A percentile compares a stretch with the other conserved stretches of the same genome.
These are phyloP conservation scores for Ennomos quercinarius DNA, from an alignment of 2,888 invertebrate genomes.

Conservation along the genomic window DNA sequence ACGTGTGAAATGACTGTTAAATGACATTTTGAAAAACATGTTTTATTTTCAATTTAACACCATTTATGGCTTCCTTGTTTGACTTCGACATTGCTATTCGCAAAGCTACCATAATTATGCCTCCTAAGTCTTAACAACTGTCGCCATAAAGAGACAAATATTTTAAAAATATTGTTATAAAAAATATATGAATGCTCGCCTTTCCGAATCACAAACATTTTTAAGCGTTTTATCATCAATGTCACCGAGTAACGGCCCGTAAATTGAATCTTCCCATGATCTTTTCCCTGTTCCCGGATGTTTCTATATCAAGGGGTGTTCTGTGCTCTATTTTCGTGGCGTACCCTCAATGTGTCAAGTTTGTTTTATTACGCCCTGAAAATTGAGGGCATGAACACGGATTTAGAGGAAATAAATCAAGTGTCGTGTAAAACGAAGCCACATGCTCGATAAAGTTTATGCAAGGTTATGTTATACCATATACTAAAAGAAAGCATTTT, in stretches of 20 bases:
- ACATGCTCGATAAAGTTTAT: conserved; percentile 7
- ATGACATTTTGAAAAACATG: too few relatives aligned
- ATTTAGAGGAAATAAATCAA: conserved; percentile 22
- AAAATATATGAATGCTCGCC: too few relatives aligned
- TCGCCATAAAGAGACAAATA: too few relatives aligned
- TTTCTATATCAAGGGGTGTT: conserved; percentile 14
- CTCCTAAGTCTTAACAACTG: too few relatives aligned
- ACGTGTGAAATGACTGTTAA: too few relatives aligned
- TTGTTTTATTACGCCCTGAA: conserved; percentile 23
- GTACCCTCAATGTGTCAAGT: conserved; percentile 20
- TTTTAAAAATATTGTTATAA: too few relatives aligned
- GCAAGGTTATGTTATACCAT: too few relatives aligned
- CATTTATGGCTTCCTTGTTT: too few relatives aligned
- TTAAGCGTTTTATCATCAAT: not conserved
- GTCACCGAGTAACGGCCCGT: conserved; percentile 15
- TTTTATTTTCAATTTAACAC: too few relatives aligned
- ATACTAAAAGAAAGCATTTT: too few relatives aligned
- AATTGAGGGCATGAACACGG: conserved; percentile 12
- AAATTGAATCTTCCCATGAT: conserved; percentile 27
- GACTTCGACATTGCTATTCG: too few relatives aligned
- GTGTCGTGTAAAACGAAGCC: conserved; percentile 19
- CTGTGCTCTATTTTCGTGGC: conserved; percentile 11
- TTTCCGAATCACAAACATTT: not conserved
- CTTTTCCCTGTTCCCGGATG: conserved; percentile 11
- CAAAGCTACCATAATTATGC: too few relatives aligned